Evolutionary conservation across 2,113 vertebrate species (phyloP).

Genomic region (Aegotheles bennettii): DNA sequence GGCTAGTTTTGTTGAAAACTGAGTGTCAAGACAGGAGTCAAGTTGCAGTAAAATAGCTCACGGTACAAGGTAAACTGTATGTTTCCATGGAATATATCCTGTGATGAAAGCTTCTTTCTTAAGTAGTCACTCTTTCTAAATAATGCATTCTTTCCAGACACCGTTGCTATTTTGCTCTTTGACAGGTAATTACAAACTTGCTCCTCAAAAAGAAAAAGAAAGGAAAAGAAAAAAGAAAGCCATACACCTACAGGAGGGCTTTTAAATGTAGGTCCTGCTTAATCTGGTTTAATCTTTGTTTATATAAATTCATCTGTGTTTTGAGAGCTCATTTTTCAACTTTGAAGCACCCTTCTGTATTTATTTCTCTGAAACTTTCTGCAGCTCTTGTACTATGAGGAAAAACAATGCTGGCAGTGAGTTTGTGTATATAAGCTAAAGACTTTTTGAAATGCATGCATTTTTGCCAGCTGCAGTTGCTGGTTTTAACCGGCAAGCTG

Average conservation of each 20-base stretch:
- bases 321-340: neutral
- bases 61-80: slow-evolving; percentile 21
- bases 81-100: slow-evolving; percentile 43
- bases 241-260: neutral
- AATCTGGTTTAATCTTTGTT: neutral
- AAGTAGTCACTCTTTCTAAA: slow-evolving; percentile 26
- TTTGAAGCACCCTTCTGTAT: neutral
- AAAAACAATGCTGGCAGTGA: neutral
- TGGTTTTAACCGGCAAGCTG: neutral
- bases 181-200: slow-evolving; percentile 26
- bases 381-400: neutral
- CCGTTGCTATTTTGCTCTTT: slow-evolving; percentile 20
- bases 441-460: neutral
- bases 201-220: neutral
- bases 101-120: slow-evolving; percentile 46
- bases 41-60: slow-evolving; percentile 4
- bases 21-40: neutral
- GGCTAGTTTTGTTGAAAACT: slow-evolving; percentile 27
- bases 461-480: neutral
- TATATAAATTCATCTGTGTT: neutral
- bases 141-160: slow-evolving; percentile 52
- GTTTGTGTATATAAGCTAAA: slow-evolving; percentile 20
- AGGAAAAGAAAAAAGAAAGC: neutral
- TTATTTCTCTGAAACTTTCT: neutral
- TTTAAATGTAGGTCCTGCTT: slow-evolving; percentile 6